These are phyloP conservation scores for Bombyx mandarina DNA, from an alignment of 1,140 invertebrate genomes.

Conservation along the genomic window DNA sequence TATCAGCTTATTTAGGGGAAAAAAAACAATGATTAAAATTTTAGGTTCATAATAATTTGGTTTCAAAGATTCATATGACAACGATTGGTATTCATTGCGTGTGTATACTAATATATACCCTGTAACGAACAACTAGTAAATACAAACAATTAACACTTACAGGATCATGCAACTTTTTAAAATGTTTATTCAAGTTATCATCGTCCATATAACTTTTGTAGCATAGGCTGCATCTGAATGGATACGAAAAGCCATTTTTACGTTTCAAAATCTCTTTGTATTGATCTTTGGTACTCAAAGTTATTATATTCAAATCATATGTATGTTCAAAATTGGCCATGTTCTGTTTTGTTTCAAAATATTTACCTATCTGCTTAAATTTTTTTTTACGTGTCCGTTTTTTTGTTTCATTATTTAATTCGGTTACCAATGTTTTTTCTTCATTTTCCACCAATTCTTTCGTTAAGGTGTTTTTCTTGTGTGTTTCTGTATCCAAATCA, in stretches of 20 bases:
- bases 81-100: too few species aligned
- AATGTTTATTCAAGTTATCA: constrained; percentile 5
- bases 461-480: too few species aligned
- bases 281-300: constrained; percentile 7
- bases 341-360: constrained; percentile 13
- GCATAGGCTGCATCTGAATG: constrained; percentile 7
- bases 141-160: constrained; percentile 6
- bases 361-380: constrained; percentile 7
- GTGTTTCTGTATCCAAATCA: too few species aligned
- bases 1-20: too few species aligned
- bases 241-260: constrained; percentile 6
- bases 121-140: too few species aligned
- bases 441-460: too few species aligned
- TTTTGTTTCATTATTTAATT: too few species aligned
- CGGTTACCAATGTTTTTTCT: too few species aligned
- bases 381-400: background rate
- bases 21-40: background rate
- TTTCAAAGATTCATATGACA: background rate
- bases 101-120: too few species aligned
- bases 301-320: constrained; percentile 3
- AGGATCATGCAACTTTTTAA: constrained; percentile 1
- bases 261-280: constrained; percentile 4
- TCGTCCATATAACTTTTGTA: constrained; percentile 8
- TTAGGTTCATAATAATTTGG: background rate
- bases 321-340: constrained; percentile 4